Evolutionary conservation across 2,113 vertebrate species (phyloP), one percentile per base, ranked within the genome.

Genomic region (Calidris pugnax): DNA sequence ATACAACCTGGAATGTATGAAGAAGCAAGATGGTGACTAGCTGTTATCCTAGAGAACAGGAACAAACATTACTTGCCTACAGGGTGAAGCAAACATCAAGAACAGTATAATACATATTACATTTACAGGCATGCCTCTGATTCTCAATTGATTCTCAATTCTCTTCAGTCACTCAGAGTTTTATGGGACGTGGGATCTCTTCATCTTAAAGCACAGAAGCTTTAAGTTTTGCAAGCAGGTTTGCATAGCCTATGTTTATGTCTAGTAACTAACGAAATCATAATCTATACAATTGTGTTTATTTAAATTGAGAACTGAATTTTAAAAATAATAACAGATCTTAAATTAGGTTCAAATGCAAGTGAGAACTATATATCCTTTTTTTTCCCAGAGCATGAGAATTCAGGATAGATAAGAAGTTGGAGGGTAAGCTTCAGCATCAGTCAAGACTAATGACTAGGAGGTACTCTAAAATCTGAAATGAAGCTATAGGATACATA

Each of bases 351-450:
- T 48, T 62, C 45, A 87, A 77, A 59, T 14, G 7, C 12, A 79
- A 50, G 17, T 0, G 10, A 94, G 10, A 81, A 67, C 7, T 33
- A 72, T 5, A 2, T 10, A 55, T 41, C 2, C 4, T 1, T 7
- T 43, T 56, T 81, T 82, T 33, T 1, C 33, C 18, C 16, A 62
- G 26, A 55, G 22, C 12, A 15, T 20, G 21, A 63, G 14, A 89
- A 45, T 78, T 66, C 51, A 84, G 37, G 18, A 66, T 66, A 50
- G 6, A 21, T 8, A 69, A 47, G 20, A 71, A 50, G 8, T 10
- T 71, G 47, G 17, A 74, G 4, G 16, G 2, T 32, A 80, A 33
- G 7, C 76, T 87, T 72, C 50, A 76, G 27, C 22, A 87, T 24
- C 9, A 50, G 60, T 59, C 37, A 60, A 76, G n/a, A 88, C 3